Evolutionary conservation across 2,797 vertebrate species (phyloP).

Genomic region (Pseudochirops cupreus): DNA sequence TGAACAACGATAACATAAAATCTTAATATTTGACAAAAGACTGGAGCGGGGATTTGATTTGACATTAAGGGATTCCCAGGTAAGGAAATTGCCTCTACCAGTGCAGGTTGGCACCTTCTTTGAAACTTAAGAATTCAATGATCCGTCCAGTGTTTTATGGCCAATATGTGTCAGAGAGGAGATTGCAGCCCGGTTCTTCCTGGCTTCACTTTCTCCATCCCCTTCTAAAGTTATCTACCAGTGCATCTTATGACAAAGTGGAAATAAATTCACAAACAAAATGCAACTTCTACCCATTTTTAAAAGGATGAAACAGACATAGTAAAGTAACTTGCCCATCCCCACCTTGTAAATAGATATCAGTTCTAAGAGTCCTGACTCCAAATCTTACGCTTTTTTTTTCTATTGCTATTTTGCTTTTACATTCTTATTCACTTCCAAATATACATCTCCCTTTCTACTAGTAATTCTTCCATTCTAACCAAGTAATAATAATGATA

Average conservation of each 20-base stretch:
- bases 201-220: not conserved
- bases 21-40: not conserved
- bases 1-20: not conserved
- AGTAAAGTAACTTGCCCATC: not conserved
- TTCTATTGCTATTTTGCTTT: not conserved
- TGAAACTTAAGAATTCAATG: not conserved
- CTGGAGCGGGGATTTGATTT: not conserved
- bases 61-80: not conserved
- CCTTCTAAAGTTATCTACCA: not conserved
- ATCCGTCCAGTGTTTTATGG: accelerated
- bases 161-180: not conserved
- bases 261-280: not conserved
- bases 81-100: not conserved
- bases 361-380: not conserved
- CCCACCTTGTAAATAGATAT: not conserved
- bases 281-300: not conserved
- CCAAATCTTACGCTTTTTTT: not conserved
- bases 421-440: not conserved
- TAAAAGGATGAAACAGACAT: not conserved
- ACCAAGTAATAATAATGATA: no score
- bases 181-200: not conserved
- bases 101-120: not conserved
- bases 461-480: not conserved
- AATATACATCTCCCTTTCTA: not conserved
- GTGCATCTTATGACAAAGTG: not conserved